A percentile compares a stretch with the other conserved stretches of the same genome.
phyloP scores from a whole-genome alignment of 2,888 invertebrate species.

The Alcis repandata region DNA sequence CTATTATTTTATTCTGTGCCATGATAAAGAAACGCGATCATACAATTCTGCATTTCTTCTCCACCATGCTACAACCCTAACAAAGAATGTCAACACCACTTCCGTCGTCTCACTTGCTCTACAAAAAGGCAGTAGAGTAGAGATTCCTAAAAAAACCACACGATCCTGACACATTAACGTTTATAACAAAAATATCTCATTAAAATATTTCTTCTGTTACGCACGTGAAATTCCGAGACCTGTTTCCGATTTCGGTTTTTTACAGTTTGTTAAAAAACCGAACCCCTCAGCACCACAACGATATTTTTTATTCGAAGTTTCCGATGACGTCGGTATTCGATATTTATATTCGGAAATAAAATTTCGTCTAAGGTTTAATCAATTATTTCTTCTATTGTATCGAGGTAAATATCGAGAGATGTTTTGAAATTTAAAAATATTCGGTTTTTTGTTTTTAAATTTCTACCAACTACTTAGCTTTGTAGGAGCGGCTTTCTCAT shows the following conservation, averaged over 20 bases:
- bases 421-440: no score
- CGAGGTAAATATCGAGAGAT: no score
- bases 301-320: constrained; percentile 18
- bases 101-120: constrained; percentile 60
- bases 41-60: neutral
- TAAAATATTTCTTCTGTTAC: constrained; percentile 81
- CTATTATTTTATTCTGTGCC: no score
- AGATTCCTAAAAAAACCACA: constrained; percentile 63
- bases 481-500: no score
- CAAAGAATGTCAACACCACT: constrained; percentile 77
- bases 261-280: constrained; percentile 62
- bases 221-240: constrained; percentile 61
- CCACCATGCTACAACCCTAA: constrained; percentile 8
- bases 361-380: no score
- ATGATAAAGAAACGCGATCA: no score
- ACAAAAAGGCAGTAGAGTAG: constrained; percentile 48
- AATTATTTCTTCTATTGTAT: no score
- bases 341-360: constrained; percentile 2
- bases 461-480: no score
- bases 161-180: constrained; percentile 68
- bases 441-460: no score
- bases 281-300: constrained; percentile 26
- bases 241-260: constrained; percentile 58
- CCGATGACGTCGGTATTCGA: constrained; percentile 6
- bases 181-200: constrained; percentile 71